These are phyloP conservation scores for Enteromius mattozi DNA, from an alignment of 2,797 vertebrate species.

Conservation along the genomic window DNA sequence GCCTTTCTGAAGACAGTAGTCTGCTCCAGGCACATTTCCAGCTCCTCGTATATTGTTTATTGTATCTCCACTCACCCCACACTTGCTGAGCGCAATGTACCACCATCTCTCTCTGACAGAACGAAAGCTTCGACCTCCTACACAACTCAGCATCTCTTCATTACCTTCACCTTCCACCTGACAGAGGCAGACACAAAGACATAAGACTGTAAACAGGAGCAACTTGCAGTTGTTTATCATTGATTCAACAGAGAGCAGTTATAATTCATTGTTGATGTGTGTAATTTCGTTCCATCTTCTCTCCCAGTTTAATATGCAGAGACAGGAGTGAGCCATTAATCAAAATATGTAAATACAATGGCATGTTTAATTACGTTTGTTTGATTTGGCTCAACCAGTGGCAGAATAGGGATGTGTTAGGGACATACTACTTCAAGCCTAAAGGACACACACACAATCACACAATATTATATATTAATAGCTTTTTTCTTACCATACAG, in stretches of 20 bases:
- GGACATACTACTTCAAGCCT: background rate
- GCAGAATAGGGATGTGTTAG: background rate
- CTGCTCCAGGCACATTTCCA: background rate
- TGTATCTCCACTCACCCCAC: slow-evolving; percentile 82
- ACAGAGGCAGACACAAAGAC: slow-evolving; percentile 29
- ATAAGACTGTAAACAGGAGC: background rate
- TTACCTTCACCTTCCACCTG: slow-evolving; percentile 86
- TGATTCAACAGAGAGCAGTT: slow-evolving; percentile 25
- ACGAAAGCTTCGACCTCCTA: slow-evolving; percentile 91
- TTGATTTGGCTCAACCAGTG: background rate
- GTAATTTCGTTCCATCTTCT: background rate
- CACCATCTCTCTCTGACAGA: slow-evolving; percentile 93
- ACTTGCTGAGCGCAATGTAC: slow-evolving; percentile 96
- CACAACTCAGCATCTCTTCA: slow-evolving; percentile 85
- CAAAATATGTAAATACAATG: background rate
- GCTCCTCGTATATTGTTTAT: background rate
- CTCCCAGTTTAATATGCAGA: background rate
- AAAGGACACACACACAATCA: background rate
- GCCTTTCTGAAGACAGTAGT: background rate
- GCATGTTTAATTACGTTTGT: background rate
- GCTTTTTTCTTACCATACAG: slow-evolving; percentile 82
- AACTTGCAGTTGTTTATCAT: slow-evolving; percentile 43
- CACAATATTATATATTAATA: background rate
- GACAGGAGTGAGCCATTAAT: background rate
- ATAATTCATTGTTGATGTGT: slow-evolving; percentile 31